Evolutionary conservation across 2,113 vertebrate genomes (phyloP), one percentile per base, ranked within the genome.

Genomic region (Fulica atra): DNA sequence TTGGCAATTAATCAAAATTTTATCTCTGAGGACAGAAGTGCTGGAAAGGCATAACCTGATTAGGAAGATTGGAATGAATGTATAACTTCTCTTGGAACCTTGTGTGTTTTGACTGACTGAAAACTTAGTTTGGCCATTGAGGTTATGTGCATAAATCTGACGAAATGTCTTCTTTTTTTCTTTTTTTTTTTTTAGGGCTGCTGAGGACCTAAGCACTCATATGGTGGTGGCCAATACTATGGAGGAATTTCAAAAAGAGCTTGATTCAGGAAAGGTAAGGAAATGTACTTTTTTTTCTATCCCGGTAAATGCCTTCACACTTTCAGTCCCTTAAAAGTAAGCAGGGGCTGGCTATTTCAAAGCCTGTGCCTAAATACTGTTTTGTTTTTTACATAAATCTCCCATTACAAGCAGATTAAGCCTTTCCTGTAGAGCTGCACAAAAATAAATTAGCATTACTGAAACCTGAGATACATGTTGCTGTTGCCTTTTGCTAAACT

Each of bases 261-360:
- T 99, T 56, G 99, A 99, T 88, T 98, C 98, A 90, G 99, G 99
- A 96, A 99, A 98, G 97, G 99, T 99, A 96, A 98, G 98, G 69
- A 54, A 42, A 44, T 60, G 19, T 48, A 6, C 12, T 65, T 11
- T 2, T 7, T 7, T 86, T 84, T 82, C 21, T 79, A 0, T 88
- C 35, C 33, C 4, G 2, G 10, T 35, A 50, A 73, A 35, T 36
- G 25, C 21, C 26, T 81, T 83, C 56, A 28, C 1, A 3, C 18
- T 66, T 93, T 74, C 36, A 35, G n/a, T 48, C 29, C 56, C 6
- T 63, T 63, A 56, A 11, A 82, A 46, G 40, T 57, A 48, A 26
- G 44, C 11, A 57, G 40, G 16, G 31, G 12, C 38, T 78, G 64
- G n/a, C 54, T 69, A 35, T 69, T 60, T 46, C 15, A 46, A 38